Percentiles rank a stretch among this genome's conserved stretches.
These are phyloP conservation scores for Drosophila ustulata DNA, from an alignment of 2,888 invertebrate genomes.

Conservation along the genomic window DNA sequence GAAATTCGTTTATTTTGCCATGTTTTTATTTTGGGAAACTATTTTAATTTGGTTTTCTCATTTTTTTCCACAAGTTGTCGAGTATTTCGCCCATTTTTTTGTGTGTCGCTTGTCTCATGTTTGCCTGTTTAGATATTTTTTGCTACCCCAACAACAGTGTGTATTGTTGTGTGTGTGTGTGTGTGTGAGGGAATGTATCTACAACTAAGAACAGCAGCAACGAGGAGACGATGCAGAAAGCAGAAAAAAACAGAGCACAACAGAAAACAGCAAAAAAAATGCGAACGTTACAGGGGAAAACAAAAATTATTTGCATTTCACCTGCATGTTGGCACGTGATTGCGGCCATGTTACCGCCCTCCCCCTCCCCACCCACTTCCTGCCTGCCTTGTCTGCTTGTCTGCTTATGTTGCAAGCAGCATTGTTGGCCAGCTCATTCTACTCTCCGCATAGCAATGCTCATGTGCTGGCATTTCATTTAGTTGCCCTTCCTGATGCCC, in stretches of 20 bases:
- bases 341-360: slow-evolving; percentile 55
- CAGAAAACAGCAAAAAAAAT: slow-evolving; percentile 9
- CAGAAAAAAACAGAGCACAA: slow-evolving; percentile 2
- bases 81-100: slow-evolving; percentile 33
- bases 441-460: slow-evolving; percentile 39
- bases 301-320: slow-evolving; percentile 78
- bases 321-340: slow-evolving; percentile 79
- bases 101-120: slow-evolving; percentile 49
- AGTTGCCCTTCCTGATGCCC: slow-evolving; percentile 47
- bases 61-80: slow-evolving; percentile 35
- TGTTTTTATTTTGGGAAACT: slow-evolving; percentile 12
- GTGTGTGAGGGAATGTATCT: slow-evolving; percentile 10
- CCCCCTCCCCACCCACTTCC: not conserved
- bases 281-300: slow-evolving; percentile 62
- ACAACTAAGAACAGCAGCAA: slow-evolving; percentile 36
- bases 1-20: slow-evolving; percentile 11
- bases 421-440: slow-evolving; percentile 1
- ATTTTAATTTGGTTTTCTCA: slow-evolving; percentile 23
- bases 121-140: slow-evolving; percentile 60
- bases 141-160: slow-evolving; percentile 9
- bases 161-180: slow-evolving; percentile 13
- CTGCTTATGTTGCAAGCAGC: slow-evolving; percentile 1
- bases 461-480: slow-evolving; percentile 67
- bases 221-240: slow-evolving; percentile 23
- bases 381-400: not conserved